Evolutionary conservation across 1,140 invertebrate genomes (phyloP).

Genomic region (Lepidurus apus): DNA sequence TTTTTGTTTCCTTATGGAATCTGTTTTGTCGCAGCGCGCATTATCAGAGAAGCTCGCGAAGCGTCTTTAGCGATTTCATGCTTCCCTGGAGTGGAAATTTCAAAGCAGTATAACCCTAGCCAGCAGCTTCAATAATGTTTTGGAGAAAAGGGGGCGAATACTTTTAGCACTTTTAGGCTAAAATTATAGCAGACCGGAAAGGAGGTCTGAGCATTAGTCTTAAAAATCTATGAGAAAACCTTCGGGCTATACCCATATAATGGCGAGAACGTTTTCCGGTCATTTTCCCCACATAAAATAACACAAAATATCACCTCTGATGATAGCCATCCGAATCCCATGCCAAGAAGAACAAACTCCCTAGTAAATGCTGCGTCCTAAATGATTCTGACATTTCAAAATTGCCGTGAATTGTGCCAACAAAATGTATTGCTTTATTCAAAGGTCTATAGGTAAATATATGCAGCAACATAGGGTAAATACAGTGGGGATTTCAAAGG

Average conservation of each 20-base stretch:
- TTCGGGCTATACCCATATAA: neutral
- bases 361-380: neutral
- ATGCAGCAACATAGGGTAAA: too few relatives aligned
- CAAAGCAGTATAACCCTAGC: neutral
- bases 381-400: neutral
- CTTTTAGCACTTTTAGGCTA: neutral
- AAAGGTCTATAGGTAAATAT: neutral
- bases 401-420: neutral
- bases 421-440: neutral
- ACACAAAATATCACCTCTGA: neutral
- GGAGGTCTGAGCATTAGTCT: neutral
- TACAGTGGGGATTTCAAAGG: too few relatives aligned
- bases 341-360: neutral
- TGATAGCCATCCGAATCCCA: neutral
- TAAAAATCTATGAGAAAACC: neutral
- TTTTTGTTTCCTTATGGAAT: neutral
- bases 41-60: neutral
- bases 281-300: neutral
- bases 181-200: neutral
- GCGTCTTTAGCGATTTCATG: conserved; percentile 7
- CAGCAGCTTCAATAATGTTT: neutral
- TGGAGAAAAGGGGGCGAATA: neutral
- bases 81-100: neutral
- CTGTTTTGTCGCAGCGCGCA: neutral
- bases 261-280: neutral